Evolutionary conservation across 2,113 vertebrate species (phyloP).

Genomic region (Guaruba guarouba): DNA sequence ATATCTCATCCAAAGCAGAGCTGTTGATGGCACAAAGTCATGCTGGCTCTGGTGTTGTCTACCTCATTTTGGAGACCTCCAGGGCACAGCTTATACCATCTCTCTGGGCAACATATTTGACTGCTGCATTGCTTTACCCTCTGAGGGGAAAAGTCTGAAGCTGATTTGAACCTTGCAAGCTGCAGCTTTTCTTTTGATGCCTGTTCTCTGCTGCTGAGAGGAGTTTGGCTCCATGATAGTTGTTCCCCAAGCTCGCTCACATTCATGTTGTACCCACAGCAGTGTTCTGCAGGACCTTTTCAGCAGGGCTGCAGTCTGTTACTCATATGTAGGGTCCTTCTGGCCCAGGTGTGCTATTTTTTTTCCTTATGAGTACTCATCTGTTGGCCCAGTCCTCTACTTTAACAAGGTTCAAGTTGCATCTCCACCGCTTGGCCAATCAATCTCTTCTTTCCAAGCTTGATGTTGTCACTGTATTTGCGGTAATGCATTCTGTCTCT

Average conservation of each 20-base stretch:
- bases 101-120: not conserved
- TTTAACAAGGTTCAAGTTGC: not conserved
- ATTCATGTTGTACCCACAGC: not conserved
- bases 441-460: not conserved
- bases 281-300: not conserved
- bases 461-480: not conserved
- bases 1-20: not conserved
- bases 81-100: not conserved
- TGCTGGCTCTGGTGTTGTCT: not conserved
- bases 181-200: not conserved
- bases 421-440: rapidly evolving
- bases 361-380: not conserved
- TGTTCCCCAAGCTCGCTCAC: rapidly evolving
- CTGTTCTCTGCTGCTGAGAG: not conserved
- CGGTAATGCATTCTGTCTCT: not conserved
- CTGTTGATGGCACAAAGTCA: rapidly evolving
- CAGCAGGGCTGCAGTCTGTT: not conserved
- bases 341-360: not conserved
- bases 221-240: not conserved
- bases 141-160: not conserved
- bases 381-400: not conserved
- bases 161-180: not conserved
- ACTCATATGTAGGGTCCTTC: not conserved
- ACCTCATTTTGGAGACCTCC: not conserved
- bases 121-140: not conserved